Evolutionary conservation across 2,113 vertebrate genomes (phyloP).

Genomic region (Eulemur macaco): DNA sequence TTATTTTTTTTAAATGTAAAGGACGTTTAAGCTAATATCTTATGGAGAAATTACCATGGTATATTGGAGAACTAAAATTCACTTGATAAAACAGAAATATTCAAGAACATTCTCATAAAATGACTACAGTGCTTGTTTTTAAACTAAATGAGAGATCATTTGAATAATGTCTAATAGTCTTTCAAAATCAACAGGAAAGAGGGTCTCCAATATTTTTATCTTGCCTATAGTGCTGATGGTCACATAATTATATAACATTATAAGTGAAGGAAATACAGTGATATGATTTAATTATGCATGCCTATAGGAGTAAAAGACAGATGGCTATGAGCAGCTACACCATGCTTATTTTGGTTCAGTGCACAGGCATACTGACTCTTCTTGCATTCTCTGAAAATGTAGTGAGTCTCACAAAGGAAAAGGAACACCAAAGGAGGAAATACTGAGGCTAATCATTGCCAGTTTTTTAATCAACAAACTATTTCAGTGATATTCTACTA

Average conservation of each 20-base stretch:
- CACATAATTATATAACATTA: background rate
- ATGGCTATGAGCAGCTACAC: background rate
- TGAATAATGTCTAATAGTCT: constrained; percentile 40
- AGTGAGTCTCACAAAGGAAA: background rate
- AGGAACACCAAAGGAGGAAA: background rate
- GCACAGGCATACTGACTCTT: background rate
- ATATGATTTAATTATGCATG: background rate
- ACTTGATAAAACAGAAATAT: constrained; percentile 42
- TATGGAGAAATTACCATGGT: constrained; percentile 52
- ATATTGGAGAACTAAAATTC: constrained; percentile 27
- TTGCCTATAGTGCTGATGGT: background rate
- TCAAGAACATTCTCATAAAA: constrained; percentile 60
- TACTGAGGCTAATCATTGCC: background rate
- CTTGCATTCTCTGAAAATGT: background rate
- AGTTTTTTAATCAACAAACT: background rate
- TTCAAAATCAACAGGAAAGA: constrained; percentile 49
- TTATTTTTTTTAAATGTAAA: background rate
- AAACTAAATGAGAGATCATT: constrained; percentile 62
- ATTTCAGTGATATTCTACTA: background rate
- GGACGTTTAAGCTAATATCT: constrained; percentile 55
- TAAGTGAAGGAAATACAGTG: background rate
- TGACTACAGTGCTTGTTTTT: constrained; percentile 43
- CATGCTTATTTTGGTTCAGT: background rate
- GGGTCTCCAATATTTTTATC: background rate
- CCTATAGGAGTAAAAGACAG: background rate